Evolutionary conservation across 2,888 invertebrate genomes (phyloP).

Genomic region (Nipponacmea schrenckii): DNA sequence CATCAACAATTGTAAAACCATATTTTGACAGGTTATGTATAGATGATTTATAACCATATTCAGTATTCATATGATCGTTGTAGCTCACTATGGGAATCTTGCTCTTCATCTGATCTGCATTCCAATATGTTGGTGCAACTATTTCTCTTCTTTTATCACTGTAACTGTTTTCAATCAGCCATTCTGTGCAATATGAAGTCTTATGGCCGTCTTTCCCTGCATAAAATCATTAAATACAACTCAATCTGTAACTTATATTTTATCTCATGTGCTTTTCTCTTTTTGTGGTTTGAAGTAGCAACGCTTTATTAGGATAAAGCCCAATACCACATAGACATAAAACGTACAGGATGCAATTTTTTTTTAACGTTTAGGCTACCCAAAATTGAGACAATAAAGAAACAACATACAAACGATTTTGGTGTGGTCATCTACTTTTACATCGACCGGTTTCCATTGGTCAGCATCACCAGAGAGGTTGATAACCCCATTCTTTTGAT

Average conservation of each 20-base stretch:
- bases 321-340: no score
- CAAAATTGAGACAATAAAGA: no score
- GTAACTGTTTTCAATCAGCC: constrained; percentile 39
- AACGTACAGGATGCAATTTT: no score
- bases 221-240: constrained; percentile 9
- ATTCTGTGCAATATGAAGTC: constrained; percentile 39
- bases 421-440: constrained; percentile 48
- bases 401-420: constrained; percentile 69
- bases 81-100: constrained; percentile 33
- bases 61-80: constrained; percentile 35
- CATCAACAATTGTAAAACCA: constrained; percentile 43
- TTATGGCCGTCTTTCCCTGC: constrained; percentile 53
- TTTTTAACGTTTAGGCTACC: no score
- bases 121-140: constrained; percentile 33
- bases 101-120: constrained; percentile 23
- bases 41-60: constrained; percentile 38
- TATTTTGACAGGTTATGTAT: constrained; percentile 40
- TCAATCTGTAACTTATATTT: no score
- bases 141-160: background rate
- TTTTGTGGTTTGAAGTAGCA: no score
- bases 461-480: background rate
- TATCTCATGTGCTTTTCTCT: no score
- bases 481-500: constrained; percentile 71
- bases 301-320: no score
- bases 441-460: background rate